These are phyloP conservation scores for Steromphala cineraria DNA, from an alignment of 2,888 invertebrate species.

Conservation along the genomic window DNA sequence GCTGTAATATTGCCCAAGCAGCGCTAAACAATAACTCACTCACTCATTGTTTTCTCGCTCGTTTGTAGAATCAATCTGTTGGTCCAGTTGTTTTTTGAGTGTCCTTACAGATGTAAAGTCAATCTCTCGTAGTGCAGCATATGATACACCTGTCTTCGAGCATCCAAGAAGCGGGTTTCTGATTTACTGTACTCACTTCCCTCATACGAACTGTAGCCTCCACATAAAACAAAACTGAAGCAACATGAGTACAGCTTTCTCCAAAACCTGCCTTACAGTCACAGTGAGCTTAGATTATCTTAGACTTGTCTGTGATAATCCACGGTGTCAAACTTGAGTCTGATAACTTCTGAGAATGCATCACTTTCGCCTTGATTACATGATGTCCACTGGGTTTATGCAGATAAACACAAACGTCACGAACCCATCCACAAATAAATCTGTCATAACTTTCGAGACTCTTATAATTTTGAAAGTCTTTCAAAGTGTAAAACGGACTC, in stretches of 20 bases:
- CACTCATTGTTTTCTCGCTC: too few species aligned
- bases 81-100: not conserved
- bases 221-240: not conserved
- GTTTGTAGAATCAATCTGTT: not conserved
- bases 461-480: constrained; percentile 18
- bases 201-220: not conserved
- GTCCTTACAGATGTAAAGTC: not conserved
- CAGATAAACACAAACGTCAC: not conserved
- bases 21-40: too few species aligned
- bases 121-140: not conserved
- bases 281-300: not conserved
- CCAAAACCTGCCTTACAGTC: not conserved
- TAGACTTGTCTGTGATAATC: constrained; percentile 7
- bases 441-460: not conserved
- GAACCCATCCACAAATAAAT: not conserved
- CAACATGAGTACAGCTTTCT: constrained; percentile 6
- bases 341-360: not conserved
- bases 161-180: not conserved
- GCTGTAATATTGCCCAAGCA: too few species aligned
- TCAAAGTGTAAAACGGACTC: not conserved
- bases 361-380: not conserved
- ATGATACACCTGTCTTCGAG: not conserved
- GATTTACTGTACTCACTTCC: not conserved
- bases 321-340: not conserved
- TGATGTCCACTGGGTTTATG: not conserved